These are phyloP conservation scores for Aleiodes leptofemur DNA, from an alignment of 2,888 invertebrate genomes.

Conservation along the genomic window DNA sequence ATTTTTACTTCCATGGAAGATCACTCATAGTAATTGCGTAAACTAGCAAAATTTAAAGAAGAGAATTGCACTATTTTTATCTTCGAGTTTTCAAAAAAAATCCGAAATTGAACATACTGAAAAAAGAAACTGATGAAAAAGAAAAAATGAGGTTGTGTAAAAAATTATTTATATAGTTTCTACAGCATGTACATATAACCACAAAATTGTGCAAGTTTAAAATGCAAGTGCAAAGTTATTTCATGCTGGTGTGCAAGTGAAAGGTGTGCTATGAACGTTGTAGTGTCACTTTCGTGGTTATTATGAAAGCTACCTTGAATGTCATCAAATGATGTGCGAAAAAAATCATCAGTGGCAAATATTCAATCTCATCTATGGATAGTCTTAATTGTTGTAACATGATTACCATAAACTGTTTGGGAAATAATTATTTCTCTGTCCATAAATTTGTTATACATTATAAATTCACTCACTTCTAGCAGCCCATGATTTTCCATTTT, in stretches of 20 bases:
- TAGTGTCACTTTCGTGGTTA: conserved; percentile 34
- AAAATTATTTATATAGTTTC: not conserved
- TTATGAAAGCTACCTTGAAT: conserved; percentile 37
- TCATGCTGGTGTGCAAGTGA: conserved; percentile 22
- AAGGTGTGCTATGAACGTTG: conserved; percentile 15
- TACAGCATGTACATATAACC: conserved; percentile 3
- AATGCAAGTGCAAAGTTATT: conserved; percentile 21
- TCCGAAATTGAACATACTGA: no score
- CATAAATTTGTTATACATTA: not conserved
- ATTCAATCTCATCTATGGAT: not conserved
- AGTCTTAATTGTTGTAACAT: not conserved
- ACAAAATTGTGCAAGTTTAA: conserved; percentile 33
- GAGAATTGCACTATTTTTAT: not conserved
- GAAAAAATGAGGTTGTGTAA: not conserved
- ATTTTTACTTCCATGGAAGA: no score
- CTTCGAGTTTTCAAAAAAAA: no score
- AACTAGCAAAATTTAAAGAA: not conserved
- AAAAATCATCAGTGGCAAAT: not conserved
- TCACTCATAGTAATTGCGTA: not conserved
- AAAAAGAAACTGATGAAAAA: no score
- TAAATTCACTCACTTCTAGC: conserved; percentile 82
- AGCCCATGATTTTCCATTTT: conserved; percentile 83
- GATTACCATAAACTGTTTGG: not conserved
- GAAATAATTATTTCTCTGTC: not conserved
- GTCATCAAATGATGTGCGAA: conserved; percentile 14